These are phyloP conservation scores for Pangasius mekongensis DNA, from an alignment of 2,797 vertebrate species.

Conservation along the genomic window DNA sequence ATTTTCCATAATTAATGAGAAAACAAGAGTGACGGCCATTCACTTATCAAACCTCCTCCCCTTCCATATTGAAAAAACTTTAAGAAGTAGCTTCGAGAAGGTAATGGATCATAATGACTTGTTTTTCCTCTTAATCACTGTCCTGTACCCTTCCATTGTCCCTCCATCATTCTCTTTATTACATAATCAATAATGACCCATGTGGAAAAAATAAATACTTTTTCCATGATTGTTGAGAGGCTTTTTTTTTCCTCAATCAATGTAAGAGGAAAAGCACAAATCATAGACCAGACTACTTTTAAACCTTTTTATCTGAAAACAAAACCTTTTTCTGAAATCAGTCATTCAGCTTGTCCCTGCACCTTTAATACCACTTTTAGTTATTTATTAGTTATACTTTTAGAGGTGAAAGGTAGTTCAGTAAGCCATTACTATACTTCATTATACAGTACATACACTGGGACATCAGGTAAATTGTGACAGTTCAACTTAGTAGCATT, in stretches of 20 bases:
- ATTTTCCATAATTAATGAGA: not conserved
- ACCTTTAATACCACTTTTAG: not conserved
- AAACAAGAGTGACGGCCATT: not conserved
- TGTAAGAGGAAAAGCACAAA: constrained; percentile 3
- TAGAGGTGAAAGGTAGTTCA: not conserved
- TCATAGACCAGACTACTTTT: not conserved
- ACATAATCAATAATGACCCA: constrained; percentile 43
- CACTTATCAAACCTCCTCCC: not conserved
- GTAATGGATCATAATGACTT: constrained; percentile 13
- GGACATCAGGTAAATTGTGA: not conserved
- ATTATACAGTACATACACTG: not conserved
- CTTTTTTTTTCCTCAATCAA: constrained; percentile 37
- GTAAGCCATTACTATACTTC: not conserved
- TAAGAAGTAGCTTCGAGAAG: not conserved
- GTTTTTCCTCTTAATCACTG: not conserved
- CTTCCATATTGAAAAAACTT: not conserved
- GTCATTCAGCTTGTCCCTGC: not conserved
- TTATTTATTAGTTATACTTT: not conserved
- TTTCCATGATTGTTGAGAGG: constrained; percentile 31
- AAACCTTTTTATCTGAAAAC: not conserved
- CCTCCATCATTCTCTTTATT: constrained; percentile 30
- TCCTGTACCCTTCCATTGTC: constrained; percentile 6
- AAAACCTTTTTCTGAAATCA: not conserved
- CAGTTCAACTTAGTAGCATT: not conserved
- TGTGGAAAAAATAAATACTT: constrained; percentile 18